These are phyloP conservation scores for Eledona agricola DNA, from an alignment of 2,888 invertebrate genomes.

Conservation along the genomic window DNA sequence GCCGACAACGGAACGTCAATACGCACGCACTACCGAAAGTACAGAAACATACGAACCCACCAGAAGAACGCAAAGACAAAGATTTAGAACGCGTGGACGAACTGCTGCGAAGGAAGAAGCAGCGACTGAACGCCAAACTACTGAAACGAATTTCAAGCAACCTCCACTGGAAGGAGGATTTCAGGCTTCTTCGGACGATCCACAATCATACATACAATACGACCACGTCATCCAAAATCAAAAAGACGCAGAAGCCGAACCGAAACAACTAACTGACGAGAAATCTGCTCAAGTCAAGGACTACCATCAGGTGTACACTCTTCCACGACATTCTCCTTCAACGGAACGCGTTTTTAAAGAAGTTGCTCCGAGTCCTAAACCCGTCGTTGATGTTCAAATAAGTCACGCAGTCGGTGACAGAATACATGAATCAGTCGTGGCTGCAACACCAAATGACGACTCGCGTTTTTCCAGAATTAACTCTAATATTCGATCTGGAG, in stretches of 20 bases:
- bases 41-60: conserved; percentile 40
- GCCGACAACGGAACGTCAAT: conserved; percentile 37
- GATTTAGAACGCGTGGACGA: conserved; percentile 56
- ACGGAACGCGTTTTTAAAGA: conserved; percentile 36
- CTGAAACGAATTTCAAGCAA: conserved; percentile 45
- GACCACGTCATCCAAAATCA: conserved; percentile 45
- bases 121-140: conserved; percentile 46
- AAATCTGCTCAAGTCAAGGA: conserved; percentile 31
- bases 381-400: conserved; percentile 46
- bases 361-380: conserved; percentile 38
- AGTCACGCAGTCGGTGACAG: conserved; percentile 42
- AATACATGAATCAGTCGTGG: conserved; percentile 28
- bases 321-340: conserved; percentile 23
- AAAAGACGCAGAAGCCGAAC: conserved; percentile 38
- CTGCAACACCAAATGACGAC: conserved; percentile 38
- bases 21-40: conserved; percentile 35
- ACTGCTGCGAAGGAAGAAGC: conserved; percentile 43
- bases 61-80: conserved; percentile 47
- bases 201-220: conserved; percentile 51
- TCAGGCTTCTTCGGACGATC: conserved; percentile 40
- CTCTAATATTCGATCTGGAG: conserved; percentile 43
- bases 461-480: conserved; percentile 40
- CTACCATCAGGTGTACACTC: conserved; percentile 40
- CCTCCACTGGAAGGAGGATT: conserved; percentile 40
- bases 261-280: conserved; percentile 23